Percentiles rank a stretch among this genome's conserved stretches.
These are phyloP conservation scores for Lordiphosa fenestrarum DNA, from an alignment of 2,888 invertebrate genomes.

Conservation along the genomic window DNA sequence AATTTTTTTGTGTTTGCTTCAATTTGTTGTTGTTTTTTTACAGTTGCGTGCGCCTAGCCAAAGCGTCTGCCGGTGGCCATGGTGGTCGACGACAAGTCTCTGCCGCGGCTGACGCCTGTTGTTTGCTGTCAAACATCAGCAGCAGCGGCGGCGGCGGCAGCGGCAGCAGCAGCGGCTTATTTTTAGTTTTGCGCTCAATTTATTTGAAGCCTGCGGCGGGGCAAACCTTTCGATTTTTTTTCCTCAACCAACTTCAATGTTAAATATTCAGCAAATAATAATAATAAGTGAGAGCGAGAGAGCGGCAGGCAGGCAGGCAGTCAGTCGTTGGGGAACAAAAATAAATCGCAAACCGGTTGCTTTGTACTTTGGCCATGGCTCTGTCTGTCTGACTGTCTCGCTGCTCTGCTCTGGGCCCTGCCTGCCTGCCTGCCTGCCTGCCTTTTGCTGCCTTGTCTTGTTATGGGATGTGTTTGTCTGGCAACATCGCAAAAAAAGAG, in stretches of 20 bases:
- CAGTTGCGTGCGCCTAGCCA: slow-evolving; percentile 46
- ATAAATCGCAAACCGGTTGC: slow-evolving; percentile 70
- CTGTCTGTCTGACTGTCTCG: slow-evolving; percentile 15
- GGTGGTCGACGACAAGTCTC: slow-evolving; percentile 20
- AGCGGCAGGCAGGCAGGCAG: not conserved
- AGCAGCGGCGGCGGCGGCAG: slow-evolving; percentile 6
- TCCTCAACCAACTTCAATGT: slow-evolving; percentile 24
- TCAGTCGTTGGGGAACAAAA: slow-evolving; percentile 42
- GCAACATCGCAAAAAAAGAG: slow-evolving; percentile 37
- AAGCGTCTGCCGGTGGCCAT: slow-evolving; percentile 58
- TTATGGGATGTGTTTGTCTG: slow-evolving; percentile 41
- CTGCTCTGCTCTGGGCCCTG: slow-evolving; percentile 16
- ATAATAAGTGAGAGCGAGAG: slow-evolving; percentile 45
- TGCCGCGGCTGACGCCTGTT: slow-evolving; percentile 10
- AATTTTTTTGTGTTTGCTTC: slow-evolving; percentile 30
- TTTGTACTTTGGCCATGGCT: slow-evolving; percentile 27
- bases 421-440: slow-evolving; percentile 1
- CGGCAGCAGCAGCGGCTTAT: slow-evolving; percentile 39
- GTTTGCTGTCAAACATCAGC: slow-evolving; percentile 22
- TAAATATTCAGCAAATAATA: slow-evolving; percentile 61
- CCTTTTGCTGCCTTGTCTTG: slow-evolving; percentile 29
- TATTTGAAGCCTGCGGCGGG: slow-evolving; percentile 15
- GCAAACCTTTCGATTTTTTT: slow-evolving; percentile 8
- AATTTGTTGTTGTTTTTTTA: slow-evolving; percentile 15
- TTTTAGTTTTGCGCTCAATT: slow-evolving; percentile 43